phyloP scores from a whole-genome alignment of 2,888 invertebrate genomes.

The Ennomos fuscantarius region DNA sequence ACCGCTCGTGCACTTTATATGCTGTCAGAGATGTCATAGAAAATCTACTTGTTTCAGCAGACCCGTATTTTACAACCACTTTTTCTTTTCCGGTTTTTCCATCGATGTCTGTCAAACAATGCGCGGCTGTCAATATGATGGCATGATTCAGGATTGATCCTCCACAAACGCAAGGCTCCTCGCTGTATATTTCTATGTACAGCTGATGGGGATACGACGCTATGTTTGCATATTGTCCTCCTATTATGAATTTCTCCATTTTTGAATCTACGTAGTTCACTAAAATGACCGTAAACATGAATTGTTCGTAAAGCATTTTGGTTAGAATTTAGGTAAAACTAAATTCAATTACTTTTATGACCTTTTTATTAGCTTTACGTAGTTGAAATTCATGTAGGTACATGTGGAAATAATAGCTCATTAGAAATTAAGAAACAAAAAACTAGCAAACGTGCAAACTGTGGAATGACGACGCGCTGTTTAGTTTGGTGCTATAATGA shows the following conservation, averaged over 20 bases:
- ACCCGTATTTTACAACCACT: conserved; percentile 9
- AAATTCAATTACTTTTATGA: conserved; percentile 2
- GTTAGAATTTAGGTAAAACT: no score
- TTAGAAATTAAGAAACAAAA: no score
- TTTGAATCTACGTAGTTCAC: not conserved
- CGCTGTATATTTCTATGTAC: conserved; percentile 6
- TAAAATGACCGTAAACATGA: not conserved
- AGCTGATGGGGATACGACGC: conserved; percentile 13
- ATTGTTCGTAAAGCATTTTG: not conserved
- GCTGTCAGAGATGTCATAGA: not conserved
- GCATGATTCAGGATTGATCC: conserved; percentile 43
- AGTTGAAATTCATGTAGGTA: not conserved
- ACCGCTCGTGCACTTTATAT: conserved; percentile 9
- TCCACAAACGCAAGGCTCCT: conserved; percentile 36
- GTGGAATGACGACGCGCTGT: no score
- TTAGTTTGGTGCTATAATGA: no score
- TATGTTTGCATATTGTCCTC: conserved; percentile 6
- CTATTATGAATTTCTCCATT: conserved; percentile 7
- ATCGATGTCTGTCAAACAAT: conserved; percentile 33
- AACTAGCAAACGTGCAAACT: no score
- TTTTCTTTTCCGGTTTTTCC: not conserved
- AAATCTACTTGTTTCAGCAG: not conserved
- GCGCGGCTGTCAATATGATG: conserved; percentile 43
- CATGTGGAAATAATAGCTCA: no score
- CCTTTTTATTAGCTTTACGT: not conserved